Conservation (phyloP, 2,797 vertebrate species). For the Adelosebastes latens region DNA sequence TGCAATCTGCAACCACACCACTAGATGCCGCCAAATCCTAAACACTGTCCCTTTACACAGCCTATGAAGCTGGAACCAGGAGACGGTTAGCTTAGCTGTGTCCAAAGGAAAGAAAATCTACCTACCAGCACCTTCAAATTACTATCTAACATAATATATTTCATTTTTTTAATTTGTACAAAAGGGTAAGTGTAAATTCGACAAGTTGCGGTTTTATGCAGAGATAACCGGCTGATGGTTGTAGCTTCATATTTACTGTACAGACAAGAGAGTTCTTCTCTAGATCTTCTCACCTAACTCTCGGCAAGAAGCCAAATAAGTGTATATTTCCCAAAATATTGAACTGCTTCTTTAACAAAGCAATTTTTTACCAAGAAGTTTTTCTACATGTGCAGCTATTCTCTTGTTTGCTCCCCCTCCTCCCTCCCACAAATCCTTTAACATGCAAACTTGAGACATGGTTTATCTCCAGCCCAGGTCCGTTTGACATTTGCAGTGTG, state of each 20-base stretch:
- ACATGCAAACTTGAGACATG: conserved; percentile 42
- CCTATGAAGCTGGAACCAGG: neutral
- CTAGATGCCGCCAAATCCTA: too few species aligned
- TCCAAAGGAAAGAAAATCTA: neutral
- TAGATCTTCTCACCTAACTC: neutral
- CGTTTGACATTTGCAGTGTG: conserved; percentile 50
- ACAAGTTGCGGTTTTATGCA: neutral
- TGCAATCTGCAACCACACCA: too few species aligned
- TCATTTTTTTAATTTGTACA: neutral
- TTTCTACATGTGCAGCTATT: neutral
- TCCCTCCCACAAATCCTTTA: neutral
- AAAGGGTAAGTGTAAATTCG: neutral
- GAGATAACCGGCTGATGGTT: too few species aligned
- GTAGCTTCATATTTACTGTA: neutral
- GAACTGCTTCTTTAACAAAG: neutral
- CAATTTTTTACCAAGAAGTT: neutral
- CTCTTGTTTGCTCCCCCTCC: neutral
- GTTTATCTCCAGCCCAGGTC: conserved; percentile 64
- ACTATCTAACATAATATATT: neutral
- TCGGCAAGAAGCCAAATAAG: neutral
- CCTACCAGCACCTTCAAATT: too few species aligned
- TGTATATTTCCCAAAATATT: neutral
- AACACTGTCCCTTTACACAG: too few species aligned
- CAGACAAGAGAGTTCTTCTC: neutral
- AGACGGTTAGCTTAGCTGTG: neutral